Conservation (phyloP, 2,797 vertebrate genomes). For the Sylvia borin region DNA sequence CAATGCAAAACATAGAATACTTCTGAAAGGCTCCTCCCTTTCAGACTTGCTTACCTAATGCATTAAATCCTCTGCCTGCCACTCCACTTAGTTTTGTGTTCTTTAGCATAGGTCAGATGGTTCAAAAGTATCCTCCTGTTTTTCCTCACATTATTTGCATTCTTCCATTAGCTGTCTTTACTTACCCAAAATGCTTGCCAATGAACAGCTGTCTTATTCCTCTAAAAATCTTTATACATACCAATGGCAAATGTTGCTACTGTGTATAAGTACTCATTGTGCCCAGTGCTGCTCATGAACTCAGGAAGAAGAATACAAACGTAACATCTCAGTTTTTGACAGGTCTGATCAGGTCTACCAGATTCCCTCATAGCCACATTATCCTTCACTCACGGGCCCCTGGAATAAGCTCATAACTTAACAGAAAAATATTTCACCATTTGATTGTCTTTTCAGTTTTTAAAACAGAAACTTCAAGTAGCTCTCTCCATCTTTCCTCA, state of each 20-base stretch:
- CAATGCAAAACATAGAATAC: not conserved
- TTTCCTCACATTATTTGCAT: not conserved
- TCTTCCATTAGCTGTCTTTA: not conserved
- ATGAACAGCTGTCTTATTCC: not conserved
- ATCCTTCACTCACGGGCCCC: not conserved
- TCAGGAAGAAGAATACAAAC: not conserved
- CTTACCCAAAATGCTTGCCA: not conserved
- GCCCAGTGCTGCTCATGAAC: not conserved
- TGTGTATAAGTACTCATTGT: not conserved
- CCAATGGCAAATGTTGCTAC: not conserved
- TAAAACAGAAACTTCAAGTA: not conserved
- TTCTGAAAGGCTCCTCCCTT: not conserved
- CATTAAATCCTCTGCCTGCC: rapidly evolving
- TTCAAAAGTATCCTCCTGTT: not conserved
- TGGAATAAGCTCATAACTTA: not conserved
- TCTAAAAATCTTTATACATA: not conserved
- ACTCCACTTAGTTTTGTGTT: not conserved
- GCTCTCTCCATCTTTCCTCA: not conserved
- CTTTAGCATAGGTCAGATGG: not conserved
- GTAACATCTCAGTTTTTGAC: not conserved
- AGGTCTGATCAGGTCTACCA: not conserved
- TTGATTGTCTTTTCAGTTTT: not conserved
- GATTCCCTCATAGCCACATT: not conserved
- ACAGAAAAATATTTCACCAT: not conserved
- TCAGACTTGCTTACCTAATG: not conserved